A percentile compares a stretch with the other conserved stretches of the same genome.
Conservation (phyloP, 2,797 vertebrate species). For the Pteronotus mesoamericanus region DNA sequence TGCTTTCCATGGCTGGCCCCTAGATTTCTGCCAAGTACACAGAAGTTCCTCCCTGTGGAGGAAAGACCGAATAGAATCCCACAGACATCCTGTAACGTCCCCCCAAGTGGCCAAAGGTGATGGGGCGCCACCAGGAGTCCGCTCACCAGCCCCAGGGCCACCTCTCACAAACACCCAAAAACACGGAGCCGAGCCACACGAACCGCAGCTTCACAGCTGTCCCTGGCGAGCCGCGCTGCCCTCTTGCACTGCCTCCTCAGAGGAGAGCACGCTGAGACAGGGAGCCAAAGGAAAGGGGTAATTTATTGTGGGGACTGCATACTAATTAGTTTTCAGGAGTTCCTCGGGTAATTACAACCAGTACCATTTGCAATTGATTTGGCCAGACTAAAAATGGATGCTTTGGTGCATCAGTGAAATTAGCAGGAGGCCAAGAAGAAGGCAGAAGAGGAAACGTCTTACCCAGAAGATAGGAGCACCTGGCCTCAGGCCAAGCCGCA, state of each 20-base stretch:
- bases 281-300: slow-evolving; percentile 72
- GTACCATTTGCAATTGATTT: slow-evolving; percentile 78
- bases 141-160: no score
- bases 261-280: slow-evolving; percentile 43
- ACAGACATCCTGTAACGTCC: no score
- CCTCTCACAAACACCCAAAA: no score
- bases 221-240: slow-evolving; percentile 8
- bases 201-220: no score
- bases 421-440: slow-evolving; percentile 21
- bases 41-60: no score
- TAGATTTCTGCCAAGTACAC: no score
- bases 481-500: neutral
- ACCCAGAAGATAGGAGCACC: neutral
- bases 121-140: no score
- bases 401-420: slow-evolving; percentile 59
- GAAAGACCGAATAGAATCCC: no score
- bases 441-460: neutral
- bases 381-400: slow-evolving; percentile 76
- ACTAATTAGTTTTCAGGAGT: slow-evolving; percentile 75
- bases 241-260: neutral
- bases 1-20: no score
- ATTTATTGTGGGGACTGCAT: slow-evolving; percentile 48
- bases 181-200: no score
- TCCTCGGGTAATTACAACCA: slow-evolving; percentile 75
- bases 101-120: no score